Evolutionary conservation across 2,113 vertebrate genomes (phyloP), one percentile per base, ranked within the genome.

Genomic region (Gadus macrocephalus): DNA sequence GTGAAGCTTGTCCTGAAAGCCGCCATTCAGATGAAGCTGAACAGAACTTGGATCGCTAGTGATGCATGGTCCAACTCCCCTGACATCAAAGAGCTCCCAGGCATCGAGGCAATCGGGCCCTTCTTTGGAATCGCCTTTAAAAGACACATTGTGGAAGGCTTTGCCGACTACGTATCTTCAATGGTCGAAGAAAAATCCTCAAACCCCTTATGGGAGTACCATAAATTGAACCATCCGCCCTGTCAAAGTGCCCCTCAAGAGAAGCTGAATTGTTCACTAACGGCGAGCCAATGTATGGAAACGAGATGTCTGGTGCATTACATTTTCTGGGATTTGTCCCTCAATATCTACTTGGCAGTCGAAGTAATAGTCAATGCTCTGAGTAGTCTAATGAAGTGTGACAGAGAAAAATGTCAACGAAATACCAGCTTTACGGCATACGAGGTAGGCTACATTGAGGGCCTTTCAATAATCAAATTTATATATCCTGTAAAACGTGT

Each of bases 31-130:
- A 0, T 4, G 1, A 62, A 49, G 0, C 20, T 89, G n/a, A 84
- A 72, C 65, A 85, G 77, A 76, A 89, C 81, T 5, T 90, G 87
- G 89, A 80, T 89, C 56, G 89, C 89, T 27, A 81, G 82, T 49
- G 85, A 89, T 55, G 0, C 81, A 1, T 90, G 87, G 87, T 87
- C 86, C 64, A 84, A 67, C 15, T 80, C 78, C 0, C 0, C 3
- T 22, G 19, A 1, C 0, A 22, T 89, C 7, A 59, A 16, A 7
- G 0, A 5, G 4, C 3, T 79, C 15, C 12, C 15, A 2, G 71
- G 6, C 12, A 85, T 86, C 17, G 0, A 76, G 22, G 28, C 1
- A 27, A 69, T 70, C 0, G 87, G 84, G 5, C 67, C 72, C 16
- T 75, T 88, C 25, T 82, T 79, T 5, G 87, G 87, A 20, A 87